Percentiles rank a stretch among this genome's conserved stretches.
These are phyloP conservation scores for Zaprionus tsacasi DNA, from an alignment of 1,140 invertebrate genomes.

Conservation along the genomic window DNA sequence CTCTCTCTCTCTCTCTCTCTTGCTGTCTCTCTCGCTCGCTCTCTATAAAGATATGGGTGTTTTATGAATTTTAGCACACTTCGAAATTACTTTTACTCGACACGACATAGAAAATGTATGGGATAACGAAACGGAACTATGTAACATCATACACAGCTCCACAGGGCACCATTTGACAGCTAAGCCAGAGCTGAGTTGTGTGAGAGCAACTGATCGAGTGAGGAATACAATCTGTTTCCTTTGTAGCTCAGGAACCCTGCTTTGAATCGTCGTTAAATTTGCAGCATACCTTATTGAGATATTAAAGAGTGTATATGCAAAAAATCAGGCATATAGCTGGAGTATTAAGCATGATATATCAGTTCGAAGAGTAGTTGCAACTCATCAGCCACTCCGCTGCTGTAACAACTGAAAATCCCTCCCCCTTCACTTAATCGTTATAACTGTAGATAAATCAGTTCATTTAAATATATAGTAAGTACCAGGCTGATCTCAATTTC, in stretches of 20 bases:
- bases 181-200: constrained; percentile 27
- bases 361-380: background rate
- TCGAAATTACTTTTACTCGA: constrained; percentile 40
- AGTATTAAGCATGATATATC: background rate
- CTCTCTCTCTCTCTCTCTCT: background rate
- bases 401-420: background rate
- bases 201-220: background rate
- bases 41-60: background rate
- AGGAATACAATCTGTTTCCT: background rate
- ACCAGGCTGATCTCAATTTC: constrained; percentile 43
- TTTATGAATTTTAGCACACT: constrained; percentile 37
- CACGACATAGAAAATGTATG: constrained; percentile 41
- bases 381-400: background rate
- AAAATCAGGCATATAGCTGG: background rate
- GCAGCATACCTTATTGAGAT: background rate
- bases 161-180: background rate
- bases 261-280: background rate
- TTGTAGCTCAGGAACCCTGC: background rate
- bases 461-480: constrained; percentile 9
- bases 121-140: constrained; percentile 12
- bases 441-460: constrained; percentile 4
- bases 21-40: background rate
- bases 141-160: constrained; percentile 9
- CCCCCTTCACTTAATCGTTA: background rate
- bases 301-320: background rate